phyloP scores from a whole-genome alignment of 2,888 invertebrate genomes.

The Eustalomyia histrio region DNA sequence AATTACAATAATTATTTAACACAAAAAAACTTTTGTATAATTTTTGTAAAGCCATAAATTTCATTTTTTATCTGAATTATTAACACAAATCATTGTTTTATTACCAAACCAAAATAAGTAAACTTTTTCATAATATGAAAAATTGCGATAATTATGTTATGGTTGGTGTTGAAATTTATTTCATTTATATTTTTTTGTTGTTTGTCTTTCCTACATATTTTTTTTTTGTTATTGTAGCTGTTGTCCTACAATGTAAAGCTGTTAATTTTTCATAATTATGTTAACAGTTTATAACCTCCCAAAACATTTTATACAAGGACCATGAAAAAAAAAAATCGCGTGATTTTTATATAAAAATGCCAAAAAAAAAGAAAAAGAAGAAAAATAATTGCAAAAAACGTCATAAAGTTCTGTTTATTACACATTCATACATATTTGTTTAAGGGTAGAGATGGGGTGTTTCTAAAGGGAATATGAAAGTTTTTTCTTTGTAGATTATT shows the following conservation, averaged over 20 bases:
- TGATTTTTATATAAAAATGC: constrained; percentile 36
- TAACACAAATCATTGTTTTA: constrained; percentile 27
- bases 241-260: constrained; percentile 53
- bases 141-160: constrained; percentile 62
- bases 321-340: constrained; percentile 29
- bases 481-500: no score
- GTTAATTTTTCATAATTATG: constrained; percentile 66
- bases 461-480: constrained; percentile 35
- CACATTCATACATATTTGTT: neutral
- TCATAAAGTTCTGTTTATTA: constrained; percentile 18
- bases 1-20: constrained; percentile 57
- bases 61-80: constrained; percentile 4
- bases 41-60: constrained; percentile 39
- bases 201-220: constrained; percentile 13
- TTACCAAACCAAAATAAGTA: constrained; percentile 9
- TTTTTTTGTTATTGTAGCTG: neutral
- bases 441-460: constrained; percentile 36
- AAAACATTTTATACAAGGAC: constrained; percentile 51
- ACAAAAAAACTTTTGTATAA: neutral
- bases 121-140: constrained; percentile 39
- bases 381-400: constrained; percentile 11
- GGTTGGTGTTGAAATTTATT: constrained; percentile 61
- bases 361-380: constrained; percentile 37
- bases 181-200: constrained; percentile 38
- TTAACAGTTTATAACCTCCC: constrained; percentile 58